Conservation (phyloP, 1,140 invertebrate species). For the Brachionus angularis region DNA sequence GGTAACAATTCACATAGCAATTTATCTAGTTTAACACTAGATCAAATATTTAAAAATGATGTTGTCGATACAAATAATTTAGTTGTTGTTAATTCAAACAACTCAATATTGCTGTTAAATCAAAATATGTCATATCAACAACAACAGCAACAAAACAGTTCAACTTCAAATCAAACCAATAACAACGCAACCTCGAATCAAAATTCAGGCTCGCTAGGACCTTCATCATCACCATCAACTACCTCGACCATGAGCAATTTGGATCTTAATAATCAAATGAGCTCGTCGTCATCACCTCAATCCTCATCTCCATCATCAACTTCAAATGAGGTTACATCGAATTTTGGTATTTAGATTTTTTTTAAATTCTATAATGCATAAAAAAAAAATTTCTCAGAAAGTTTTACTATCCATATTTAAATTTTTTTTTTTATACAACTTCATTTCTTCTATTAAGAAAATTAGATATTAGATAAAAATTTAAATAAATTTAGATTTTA, state of each 20-base stretch:
- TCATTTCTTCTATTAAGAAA: too few species aligned
- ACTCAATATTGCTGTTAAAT: background rate
- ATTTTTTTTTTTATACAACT: too few species aligned
- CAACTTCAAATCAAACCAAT: too few species aligned
- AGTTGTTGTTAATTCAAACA: conserved; percentile 13
- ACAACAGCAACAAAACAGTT: background rate
- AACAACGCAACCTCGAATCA: too few species aligned
- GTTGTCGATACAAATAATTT: background rate
- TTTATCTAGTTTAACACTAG: conserved; percentile 18
- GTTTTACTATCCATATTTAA: too few species aligned
- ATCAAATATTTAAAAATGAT: conserved; percentile 36
- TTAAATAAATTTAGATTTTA: too few species aligned
- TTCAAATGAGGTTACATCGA: background rate
- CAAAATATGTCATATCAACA: background rate
- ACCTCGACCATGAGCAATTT: too few species aligned
- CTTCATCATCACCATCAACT: conserved; percentile 3
- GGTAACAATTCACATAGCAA: conserved; percentile 11
- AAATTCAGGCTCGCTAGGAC: too few species aligned
- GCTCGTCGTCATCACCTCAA: conserved; percentile 18
- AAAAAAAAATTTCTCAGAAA: too few species aligned
- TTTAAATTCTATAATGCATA: too few species aligned
- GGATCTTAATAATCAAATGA: too few species aligned
- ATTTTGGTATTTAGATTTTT: conserved; percentile 12
- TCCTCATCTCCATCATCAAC: conserved; percentile 15
- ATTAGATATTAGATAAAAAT: too few species aligned